These are phyloP conservation scores for Monochamus alternatus DNA, from an alignment of 2,888 invertebrate species.

Conservation along the genomic window DNA sequence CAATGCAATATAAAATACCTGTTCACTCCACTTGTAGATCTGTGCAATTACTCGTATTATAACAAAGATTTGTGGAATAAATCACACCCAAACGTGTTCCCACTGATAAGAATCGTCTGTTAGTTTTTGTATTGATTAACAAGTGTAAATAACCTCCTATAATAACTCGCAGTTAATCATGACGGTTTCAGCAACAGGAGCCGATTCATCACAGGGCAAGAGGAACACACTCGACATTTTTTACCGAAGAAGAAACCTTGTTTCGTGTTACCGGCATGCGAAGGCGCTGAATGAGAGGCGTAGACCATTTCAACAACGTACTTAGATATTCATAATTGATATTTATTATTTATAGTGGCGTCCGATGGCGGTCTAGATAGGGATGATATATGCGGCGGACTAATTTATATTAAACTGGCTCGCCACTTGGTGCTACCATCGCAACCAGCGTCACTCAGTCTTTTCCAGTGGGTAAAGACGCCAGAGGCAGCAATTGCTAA, in stretches of 20 bases:
- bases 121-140: too few species aligned
- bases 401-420: constrained; percentile 46
- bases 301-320: constrained; percentile 62
- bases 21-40: too few species aligned
- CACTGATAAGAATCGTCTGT: too few species aligned
- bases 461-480: constrained; percentile 4
- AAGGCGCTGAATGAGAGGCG: constrained; percentile 64
- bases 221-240: neutral
- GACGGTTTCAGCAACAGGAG: neutral
- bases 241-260: neutral
- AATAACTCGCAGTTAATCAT: neutral
- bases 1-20: too few species aligned
- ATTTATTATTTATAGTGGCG: constrained; percentile 65
- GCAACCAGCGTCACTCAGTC: constrained; percentile 15
- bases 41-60: too few species aligned
- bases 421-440: constrained; percentile 38
- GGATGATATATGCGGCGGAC: constrained; percentile 57
- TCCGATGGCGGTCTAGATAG: constrained; percentile 60
- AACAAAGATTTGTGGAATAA: too few species aligned
- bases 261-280: constrained; percentile 28
- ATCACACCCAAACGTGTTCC: too few species aligned
- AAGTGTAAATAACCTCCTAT: neutral
- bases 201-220: neutral
- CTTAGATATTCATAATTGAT: constrained; percentile 69
- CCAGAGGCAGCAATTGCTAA: too few species aligned